A percentile compares a stretch with the other conserved stretches of the same genome.
Conservation (phyloP, 2,113 vertebrate genomes). For the Charadrius vociferus region DNA sequence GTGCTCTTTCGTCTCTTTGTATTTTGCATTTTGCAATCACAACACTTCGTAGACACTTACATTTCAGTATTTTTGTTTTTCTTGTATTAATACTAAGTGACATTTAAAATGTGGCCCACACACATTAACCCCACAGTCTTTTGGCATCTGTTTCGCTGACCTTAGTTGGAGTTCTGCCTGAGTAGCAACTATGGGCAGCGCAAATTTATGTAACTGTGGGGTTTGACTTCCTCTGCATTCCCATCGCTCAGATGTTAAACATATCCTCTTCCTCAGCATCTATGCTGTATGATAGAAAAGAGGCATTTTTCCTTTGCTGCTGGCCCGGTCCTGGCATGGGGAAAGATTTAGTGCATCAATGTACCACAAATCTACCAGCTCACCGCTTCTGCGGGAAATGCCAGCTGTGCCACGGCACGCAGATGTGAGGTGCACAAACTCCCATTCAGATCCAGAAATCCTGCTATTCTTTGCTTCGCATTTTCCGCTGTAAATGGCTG, state of each 20-base stretch:
- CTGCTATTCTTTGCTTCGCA: background rate
- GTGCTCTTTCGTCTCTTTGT: background rate
- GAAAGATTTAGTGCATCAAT: background rate
- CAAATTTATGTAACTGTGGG: background rate
- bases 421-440: background rate
- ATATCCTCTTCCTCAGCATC: background rate
- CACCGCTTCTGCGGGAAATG: conserved; percentile 3
- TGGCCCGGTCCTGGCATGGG: background rate
- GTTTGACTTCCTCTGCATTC: background rate
- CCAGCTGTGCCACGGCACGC: background rate
- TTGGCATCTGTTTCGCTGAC: conserved; percentile 17
- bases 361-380: background rate
- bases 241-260: background rate
- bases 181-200: background rate
- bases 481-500: background rate
- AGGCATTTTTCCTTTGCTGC: background rate
- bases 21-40: conserved; percentile 8
- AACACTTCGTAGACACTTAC: background rate
- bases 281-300: background rate
- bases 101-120: conserved; percentile 44
- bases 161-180: conserved; percentile 22
- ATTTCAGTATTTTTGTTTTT: background rate
- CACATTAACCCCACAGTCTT: conserved; percentile 24
- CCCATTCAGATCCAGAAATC: background rate
- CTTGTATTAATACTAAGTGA: background rate